Conservation (phyloP, 2,113 vertebrate genomes). For the Lota lota region DNA sequence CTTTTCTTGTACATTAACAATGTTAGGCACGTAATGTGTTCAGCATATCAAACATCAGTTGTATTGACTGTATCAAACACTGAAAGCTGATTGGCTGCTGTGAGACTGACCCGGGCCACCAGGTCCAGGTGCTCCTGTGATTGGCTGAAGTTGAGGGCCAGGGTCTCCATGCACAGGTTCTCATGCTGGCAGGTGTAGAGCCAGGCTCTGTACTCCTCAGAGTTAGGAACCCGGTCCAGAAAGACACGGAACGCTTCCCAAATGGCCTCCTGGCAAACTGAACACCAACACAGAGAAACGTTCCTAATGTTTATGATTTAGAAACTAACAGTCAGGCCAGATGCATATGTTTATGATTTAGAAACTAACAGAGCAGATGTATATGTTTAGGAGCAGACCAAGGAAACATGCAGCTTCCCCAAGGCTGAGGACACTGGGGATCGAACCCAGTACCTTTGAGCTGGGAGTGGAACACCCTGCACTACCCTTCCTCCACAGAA, state of each 20-base stretch:
- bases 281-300: constrained; percentile 7
- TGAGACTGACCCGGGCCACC: constrained; percentile 78
- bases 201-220: constrained; percentile 88
- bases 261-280: constrained; percentile 94
- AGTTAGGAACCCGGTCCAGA: constrained; percentile 87
- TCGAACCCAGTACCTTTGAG: too few species aligned
- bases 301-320: neutral
- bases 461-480: too few species aligned
- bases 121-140: constrained; percentile 87
- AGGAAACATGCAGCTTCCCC: too few species aligned
- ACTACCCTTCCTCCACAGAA: too few species aligned
- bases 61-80: neutral
- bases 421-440: too few species aligned
- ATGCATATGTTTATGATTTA: neutral
- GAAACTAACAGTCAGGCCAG: neutral
- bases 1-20: too few species aligned
- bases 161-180: constrained; percentile 87
- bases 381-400: too few species aligned
- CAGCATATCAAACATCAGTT: neutral
- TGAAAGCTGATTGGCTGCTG: too few species aligned
- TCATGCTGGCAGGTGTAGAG: constrained; percentile 85
- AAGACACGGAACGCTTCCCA: constrained; percentile 96
- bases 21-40: too few species aligned
- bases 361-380: neutral
- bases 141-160: constrained; percentile 89